Conservation (phyloP, 2,888 invertebrate species). For the Xanthorhoe spadicearia region DNA sequence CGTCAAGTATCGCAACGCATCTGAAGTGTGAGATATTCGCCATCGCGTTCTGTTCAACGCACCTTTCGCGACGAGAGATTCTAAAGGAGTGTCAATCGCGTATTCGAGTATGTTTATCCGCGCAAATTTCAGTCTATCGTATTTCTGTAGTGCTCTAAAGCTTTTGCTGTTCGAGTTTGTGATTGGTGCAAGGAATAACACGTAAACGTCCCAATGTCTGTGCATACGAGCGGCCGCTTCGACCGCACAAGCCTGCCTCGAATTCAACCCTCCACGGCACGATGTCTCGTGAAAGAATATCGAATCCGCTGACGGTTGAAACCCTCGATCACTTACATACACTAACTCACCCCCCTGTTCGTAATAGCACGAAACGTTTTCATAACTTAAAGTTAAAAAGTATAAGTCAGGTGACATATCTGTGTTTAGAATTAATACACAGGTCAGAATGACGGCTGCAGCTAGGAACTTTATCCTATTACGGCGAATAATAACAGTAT, state of each 20-base stretch:
- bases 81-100: slow-evolving; percentile 82
- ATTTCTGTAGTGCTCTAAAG: slow-evolving; percentile 46
- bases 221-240: slow-evolving; percentile 47
- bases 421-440: slow-evolving; percentile 4
- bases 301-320: slow-evolving; percentile 49
- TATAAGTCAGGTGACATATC: slow-evolving; percentile 15
- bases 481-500: background rate
- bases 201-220: slow-evolving; percentile 69
- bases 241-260: slow-evolving; percentile 47
- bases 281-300: slow-evolving; percentile 88
- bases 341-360: slow-evolving; percentile 22
- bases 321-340: slow-evolving; percentile 9
- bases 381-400: slow-evolving; percentile 9
- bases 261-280: slow-evolving; percentile 76
- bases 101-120: slow-evolving; percentile 82
- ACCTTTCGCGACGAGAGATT: slow-evolving; percentile 78
- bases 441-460: background rate
- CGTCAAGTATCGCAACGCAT: slow-evolving; percentile 87
- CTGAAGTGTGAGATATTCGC: slow-evolving; percentile 87
- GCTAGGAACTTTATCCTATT: slow-evolving; percentile 6
- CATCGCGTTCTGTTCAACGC: slow-evolving; percentile 77
- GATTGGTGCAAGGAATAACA: slow-evolving; percentile 54
- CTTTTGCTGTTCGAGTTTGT: slow-evolving; percentile 8
- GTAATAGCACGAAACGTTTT: slow-evolving; percentile 26
- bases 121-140: slow-evolving; percentile 79